These are phyloP conservation scores for Myodes glareolus DNA, from an alignment of 2,113 vertebrate species.

Conservation along the genomic window DNA sequence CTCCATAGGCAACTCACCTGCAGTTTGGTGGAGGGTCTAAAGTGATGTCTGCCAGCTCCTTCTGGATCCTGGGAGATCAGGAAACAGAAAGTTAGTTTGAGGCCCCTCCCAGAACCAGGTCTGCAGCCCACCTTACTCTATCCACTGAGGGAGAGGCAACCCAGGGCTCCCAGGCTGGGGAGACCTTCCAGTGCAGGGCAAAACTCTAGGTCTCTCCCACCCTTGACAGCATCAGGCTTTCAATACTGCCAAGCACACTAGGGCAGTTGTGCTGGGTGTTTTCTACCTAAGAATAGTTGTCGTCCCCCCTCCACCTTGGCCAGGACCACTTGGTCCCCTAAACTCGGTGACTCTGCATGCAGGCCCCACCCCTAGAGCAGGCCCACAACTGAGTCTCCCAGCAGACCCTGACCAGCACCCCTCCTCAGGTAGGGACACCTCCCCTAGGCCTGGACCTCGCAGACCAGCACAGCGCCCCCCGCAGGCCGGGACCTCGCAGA, in stretches of 20 bases:
- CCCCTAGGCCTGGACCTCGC: neutral
- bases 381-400: too few relatives aligned
- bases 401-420: neutral
- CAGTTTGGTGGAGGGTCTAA: constrained; percentile 98
- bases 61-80: constrained; percentile 93
- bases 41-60: constrained; percentile 97
- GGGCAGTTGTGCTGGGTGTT: neutral
- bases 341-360: neutral
- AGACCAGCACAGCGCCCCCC: neutral
- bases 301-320: neutral
- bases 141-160: neutral
- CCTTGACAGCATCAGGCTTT: neutral
- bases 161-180: neutral
- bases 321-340: neutral
- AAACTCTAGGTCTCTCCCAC: neutral
- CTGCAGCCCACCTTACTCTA: neutral
- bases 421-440: neutral
- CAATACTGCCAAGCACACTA: neutral
- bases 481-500: neutral
- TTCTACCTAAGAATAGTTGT: neutral
- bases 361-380: neutral
- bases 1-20: constrained; percentile 87
- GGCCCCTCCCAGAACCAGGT: neutral
- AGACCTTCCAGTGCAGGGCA: neutral
- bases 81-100: neutral